Base-by-base conservation (phyloP, 2,888 invertebrate genomes). In the Cryptocephalus primarius region DNA sequence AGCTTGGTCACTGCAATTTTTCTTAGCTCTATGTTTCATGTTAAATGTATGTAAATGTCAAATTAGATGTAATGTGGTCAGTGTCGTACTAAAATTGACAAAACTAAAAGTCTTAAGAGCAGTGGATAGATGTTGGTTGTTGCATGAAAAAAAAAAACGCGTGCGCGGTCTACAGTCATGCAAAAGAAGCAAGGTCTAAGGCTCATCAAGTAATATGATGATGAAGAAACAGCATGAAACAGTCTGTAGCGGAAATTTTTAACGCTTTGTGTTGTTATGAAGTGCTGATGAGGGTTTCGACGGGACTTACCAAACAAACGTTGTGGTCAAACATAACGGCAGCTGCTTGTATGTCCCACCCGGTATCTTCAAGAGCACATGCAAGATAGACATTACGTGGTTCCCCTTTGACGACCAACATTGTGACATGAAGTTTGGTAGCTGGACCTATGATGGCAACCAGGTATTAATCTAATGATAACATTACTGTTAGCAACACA, bases 251-350 rank as follows among this genome's bases (percentile, higher is more conserved):
- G 62, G 60, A 57, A 55, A 60, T 64, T 63, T 55, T 67, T 68
- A 68, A 67, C 66, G 58, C 61, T 67, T 64, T 69, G 61, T 68
- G 67, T 69, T 69, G 65, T 68, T 68, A 64, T 74, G 65, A 73
- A 97, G 96, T 83, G 97, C 97, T 78, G 96, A 97, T 82, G 96
- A 97, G 81, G 93, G 93, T 81, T 97, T 99, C 82, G 97, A 97
- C 82, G 93, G 95, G 77, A 96, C 96, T 72, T 99, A 88, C 83
- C 95, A 92, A 77, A 96, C 96, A 74, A 97, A 99, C 82, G 93
- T 97, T 79, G 94, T 97, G 78, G 94, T 97, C 78, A 85, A 87
- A 78, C 85, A 88, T 83, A 92, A 92, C 82, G 97, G 97, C 79
- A 88, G 87, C 81, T 93, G 95, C 80, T 85, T 92, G 79, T 96